phyloP scores from a whole-genome alignment of 2,797 vertebrate species.

The Poecilia velifera region DNA sequence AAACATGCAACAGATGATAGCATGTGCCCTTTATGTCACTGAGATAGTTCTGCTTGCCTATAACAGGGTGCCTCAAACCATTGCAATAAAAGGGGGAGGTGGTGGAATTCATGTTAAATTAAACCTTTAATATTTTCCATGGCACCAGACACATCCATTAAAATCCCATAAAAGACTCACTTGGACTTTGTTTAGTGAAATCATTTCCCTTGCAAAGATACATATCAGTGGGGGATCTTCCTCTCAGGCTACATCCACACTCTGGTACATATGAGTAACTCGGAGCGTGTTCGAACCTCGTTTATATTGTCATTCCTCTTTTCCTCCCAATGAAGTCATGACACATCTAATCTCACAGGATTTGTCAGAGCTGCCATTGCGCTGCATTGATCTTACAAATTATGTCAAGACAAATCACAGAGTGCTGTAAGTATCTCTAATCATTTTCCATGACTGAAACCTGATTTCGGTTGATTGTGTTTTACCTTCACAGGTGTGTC shows the following conservation, averaged over 20 bases:
- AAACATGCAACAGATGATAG: neutral
- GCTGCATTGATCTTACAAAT: conserved; percentile 71
- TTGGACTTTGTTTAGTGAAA: conserved; percentile 60
- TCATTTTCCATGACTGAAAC: conserved; percentile 26
- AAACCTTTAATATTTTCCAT: conserved; percentile 78
- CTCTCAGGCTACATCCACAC: conserved; percentile 56
- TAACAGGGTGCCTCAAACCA: conserved; percentile 34
- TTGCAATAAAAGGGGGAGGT: conserved; percentile 57
- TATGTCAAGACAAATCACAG: conserved; percentile 64
- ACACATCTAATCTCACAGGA: conserved; percentile 62
- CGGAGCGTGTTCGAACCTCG: conserved; percentile 53
- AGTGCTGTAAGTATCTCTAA: conserved; percentile 50
- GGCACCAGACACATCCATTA: conserved; percentile 72
- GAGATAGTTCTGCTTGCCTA: conserved; percentile 62
- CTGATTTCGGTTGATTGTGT: neutral
- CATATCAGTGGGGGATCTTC: conserved; percentile 63
- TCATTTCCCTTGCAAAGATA: conserved; percentile 61
- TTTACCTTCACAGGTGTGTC: conserved; percentile 68
- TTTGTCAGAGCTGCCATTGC: conserved; percentile 58
- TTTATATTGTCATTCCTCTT: conserved; percentile 65
- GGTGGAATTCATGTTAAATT: conserved; percentile 76
- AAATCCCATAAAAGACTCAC: conserved; percentile 72
- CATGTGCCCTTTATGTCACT: conserved; percentile 24
- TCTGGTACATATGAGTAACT: conserved; percentile 61
- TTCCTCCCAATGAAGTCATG: conserved; percentile 78